Evolutionary conservation across 2,797 vertebrate genomes (phyloP).

Genomic region (Poeciliopsis infans): DNA sequence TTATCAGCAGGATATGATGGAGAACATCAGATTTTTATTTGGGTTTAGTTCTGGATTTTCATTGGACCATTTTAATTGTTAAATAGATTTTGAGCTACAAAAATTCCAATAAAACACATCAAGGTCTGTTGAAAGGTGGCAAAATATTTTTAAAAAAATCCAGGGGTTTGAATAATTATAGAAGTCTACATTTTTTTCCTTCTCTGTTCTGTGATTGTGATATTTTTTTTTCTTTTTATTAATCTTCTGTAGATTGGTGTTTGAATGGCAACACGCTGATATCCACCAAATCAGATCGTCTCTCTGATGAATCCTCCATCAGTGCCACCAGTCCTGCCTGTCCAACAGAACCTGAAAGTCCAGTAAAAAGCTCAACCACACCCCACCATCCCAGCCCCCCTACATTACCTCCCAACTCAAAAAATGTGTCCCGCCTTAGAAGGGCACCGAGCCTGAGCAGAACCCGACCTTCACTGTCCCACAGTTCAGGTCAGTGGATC

Average conservation of each 20-base stretch:
- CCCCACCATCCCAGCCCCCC: constrained; percentile 81
- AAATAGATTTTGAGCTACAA: neutral
- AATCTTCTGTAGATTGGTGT: constrained; percentile 67
- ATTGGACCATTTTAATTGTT: neutral
- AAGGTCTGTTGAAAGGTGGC: neutral
- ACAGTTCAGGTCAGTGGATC: constrained; percentile 81
- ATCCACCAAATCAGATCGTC: constrained; percentile 57
- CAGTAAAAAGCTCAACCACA: constrained; percentile 66
- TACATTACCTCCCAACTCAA: constrained; percentile 70
- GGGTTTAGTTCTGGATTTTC: neutral
- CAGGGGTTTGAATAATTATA: neutral
- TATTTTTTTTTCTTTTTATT: neutral
- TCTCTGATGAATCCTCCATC: constrained; percentile 66
- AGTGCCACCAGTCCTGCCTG: constrained; percentile 70
- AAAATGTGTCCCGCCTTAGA: constrained; percentile 71
- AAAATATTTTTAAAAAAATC: neutral
- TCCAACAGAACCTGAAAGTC: constrained; percentile 62
- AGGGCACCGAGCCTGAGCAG: constrained; percentile 82
- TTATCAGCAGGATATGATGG: neutral
- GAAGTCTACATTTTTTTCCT: neutral
- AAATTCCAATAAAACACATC: neutral
- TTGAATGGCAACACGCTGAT: constrained; percentile 69
- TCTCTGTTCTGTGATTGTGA: neutral
- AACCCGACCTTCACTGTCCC: constrained; percentile 71
- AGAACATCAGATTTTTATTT: neutral